phyloP scores from a whole-genome alignment of 2,113 vertebrate genomes.

The Globicephala melas region DNA sequence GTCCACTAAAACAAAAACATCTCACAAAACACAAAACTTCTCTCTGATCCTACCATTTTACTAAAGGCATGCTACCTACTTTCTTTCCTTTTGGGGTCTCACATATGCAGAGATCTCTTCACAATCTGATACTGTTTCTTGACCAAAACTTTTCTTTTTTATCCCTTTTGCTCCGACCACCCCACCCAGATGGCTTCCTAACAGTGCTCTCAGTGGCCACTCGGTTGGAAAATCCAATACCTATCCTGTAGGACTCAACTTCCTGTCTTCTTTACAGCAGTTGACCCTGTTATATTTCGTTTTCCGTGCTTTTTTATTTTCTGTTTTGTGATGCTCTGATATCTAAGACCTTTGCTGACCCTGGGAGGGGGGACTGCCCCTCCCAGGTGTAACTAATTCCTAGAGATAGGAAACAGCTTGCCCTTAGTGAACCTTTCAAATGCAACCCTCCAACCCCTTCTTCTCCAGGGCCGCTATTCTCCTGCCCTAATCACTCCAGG shows the following conservation, averaged over 20 bases:
- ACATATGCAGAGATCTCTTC: neutral
- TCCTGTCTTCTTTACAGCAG: neutral
- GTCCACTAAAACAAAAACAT: slow-evolving; percentile 32
- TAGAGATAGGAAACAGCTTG: neutral
- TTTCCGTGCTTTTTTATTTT: neutral
- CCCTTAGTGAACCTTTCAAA: neutral
- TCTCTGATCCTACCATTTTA: neutral
- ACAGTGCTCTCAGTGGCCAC: neutral
- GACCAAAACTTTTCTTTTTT: neutral
- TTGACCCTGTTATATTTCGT: neutral
- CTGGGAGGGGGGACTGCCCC: neutral
- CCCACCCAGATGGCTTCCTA: neutral
- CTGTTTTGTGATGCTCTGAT: neutral
- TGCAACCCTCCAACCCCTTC: neutral
- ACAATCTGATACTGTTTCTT: neutral
- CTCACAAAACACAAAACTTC: neutral
- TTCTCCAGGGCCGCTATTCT: neutral
- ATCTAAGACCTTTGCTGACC: neutral
- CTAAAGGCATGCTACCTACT: neutral
- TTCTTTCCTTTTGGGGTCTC: neutral
- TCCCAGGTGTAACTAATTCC: neutral
- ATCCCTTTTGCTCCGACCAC: neutral
- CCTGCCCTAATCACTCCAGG: neutral
- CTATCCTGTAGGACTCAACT: neutral
- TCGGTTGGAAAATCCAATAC: neutral